A percentile compares a stretch with the other conserved stretches of the same genome.
These are phyloP conservation scores for Perca flavescens DNA, from an alignment of 2,113 vertebrate species.

Conservation along the genomic window DNA sequence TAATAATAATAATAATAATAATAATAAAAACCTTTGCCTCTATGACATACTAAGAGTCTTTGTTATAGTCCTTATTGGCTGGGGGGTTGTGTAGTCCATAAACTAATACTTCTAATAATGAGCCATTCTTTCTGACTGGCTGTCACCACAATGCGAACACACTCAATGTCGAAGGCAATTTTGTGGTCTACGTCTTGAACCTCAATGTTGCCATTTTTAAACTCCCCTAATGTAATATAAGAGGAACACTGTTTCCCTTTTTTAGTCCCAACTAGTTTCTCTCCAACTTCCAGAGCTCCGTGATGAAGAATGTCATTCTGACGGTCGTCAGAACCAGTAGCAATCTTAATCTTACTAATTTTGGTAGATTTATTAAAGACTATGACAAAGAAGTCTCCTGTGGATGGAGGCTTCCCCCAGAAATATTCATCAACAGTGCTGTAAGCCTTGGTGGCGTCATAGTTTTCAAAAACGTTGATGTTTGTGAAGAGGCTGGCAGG, in stretches of 20 bases:
- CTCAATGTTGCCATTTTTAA: constrained; percentile 95
- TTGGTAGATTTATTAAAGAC: constrained; percentile 92
- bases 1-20: constrained; percentile 43
- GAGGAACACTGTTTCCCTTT: constrained; percentile 91
- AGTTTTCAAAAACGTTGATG: constrained; percentile 98
- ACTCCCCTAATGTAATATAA: constrained; percentile 93
- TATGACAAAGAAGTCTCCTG: constrained; percentile 92
- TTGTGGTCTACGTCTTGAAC: constrained; percentile 93
- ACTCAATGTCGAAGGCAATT: constrained; percentile 94
- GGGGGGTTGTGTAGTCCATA: constrained; percentile 93
- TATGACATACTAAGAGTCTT: constrained; percentile 55
- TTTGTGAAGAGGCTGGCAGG: constrained; percentile 93
- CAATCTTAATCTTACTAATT: constrained; percentile 94
- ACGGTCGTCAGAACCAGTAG: constrained; percentile 94
- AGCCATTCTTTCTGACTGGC: constrained; percentile 97
- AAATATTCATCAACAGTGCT: constrained; percentile 97
- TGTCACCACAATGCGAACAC: constrained; percentile 94
- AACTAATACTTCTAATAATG: constrained; percentile 95
- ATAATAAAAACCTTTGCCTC: constrained; percentile 43
- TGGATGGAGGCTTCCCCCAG: constrained; percentile 95
- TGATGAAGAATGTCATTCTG: constrained; percentile 96
- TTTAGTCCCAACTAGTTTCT: constrained; percentile 88
- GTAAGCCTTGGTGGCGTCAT: constrained; percentile 94
- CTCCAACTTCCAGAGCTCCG: constrained; percentile 94
- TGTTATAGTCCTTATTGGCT: constrained; percentile 80